Conservation (phyloP, 2,888 invertebrate species). For the Lycaena phlaeas region DNA sequence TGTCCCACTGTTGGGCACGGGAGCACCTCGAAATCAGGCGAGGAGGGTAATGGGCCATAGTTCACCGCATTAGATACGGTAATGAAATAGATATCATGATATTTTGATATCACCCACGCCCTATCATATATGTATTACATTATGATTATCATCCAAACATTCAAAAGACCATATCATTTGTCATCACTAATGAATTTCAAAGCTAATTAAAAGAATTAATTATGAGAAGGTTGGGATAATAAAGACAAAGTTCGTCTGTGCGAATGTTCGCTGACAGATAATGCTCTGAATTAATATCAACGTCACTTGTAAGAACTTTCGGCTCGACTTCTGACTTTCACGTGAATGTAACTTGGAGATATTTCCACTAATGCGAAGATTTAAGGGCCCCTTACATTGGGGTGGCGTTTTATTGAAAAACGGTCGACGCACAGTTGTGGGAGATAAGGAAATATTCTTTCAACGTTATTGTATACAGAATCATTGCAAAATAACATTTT, state of each 20-base stretch:
- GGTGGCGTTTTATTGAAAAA: slow-evolving; percentile 55
- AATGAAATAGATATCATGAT: no score
- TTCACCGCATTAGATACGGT: no score
- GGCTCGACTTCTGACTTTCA: slow-evolving; percentile 5
- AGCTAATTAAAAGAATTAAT: slow-evolving; percentile 8
- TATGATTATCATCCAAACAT: no score
- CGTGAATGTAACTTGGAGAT: slow-evolving; percentile 19
- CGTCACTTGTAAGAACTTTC: slow-evolving; percentile 10
- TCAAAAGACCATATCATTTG: background rate
- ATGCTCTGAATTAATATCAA: slow-evolving; percentile 12
- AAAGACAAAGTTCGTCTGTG: background rate
- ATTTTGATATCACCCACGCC: no score
- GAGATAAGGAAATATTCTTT: slow-evolving; percentile 33
- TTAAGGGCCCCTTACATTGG: slow-evolving; percentile 24
- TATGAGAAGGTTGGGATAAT: background rate
- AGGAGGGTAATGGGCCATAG: no score
- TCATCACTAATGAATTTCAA: background rate
- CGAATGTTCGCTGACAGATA: slow-evolving; percentile 10
- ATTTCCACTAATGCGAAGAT: slow-evolving; percentile 17
- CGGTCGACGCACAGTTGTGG: slow-evolving; percentile 38
- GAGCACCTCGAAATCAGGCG: no score
- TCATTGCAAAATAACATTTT: no score
- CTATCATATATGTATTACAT: no score
- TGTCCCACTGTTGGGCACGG: no score
- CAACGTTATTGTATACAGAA: background rate